Conservation (phyloP, 2,113 vertebrate species). For the Eublepharis macularius region DNA sequence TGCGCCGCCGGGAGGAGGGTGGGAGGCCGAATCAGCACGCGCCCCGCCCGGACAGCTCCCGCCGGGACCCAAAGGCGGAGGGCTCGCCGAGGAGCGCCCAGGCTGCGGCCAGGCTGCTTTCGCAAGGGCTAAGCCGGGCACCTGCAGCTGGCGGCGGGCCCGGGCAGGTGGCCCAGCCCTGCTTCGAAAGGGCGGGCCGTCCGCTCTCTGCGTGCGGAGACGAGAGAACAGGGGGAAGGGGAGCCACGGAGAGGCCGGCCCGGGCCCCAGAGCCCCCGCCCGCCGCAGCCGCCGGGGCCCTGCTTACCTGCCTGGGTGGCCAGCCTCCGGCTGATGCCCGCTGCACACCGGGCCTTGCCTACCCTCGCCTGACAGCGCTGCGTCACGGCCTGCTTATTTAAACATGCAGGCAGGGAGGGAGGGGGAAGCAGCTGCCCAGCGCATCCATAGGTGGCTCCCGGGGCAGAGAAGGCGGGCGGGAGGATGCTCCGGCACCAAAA, state of each 20-base stretch:
- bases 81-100: background rate
- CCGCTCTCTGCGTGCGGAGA: no score
- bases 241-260: background rate
- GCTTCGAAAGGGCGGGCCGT: no score
- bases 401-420: background rate
- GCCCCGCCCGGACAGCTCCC: background rate
- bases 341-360: constrained; percentile 55
- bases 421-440: no score
- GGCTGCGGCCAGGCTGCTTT: no score
- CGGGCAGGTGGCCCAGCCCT: no score
- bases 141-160: background rate
- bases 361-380: background rate
- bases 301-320: background rate
- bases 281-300: background rate
- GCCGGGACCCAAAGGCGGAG: background rate
- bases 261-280: background rate
- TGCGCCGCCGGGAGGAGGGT: background rate
- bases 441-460: background rate
- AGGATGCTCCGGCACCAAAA: no score
- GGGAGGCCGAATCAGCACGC: background rate
- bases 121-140: background rate
- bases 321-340: background rate
- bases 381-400: background rate
- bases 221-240: background rate
- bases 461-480: background rate